phyloP scores from a whole-genome alignment of 1,140 invertebrate species.

The Epicauta chinensis region DNA sequence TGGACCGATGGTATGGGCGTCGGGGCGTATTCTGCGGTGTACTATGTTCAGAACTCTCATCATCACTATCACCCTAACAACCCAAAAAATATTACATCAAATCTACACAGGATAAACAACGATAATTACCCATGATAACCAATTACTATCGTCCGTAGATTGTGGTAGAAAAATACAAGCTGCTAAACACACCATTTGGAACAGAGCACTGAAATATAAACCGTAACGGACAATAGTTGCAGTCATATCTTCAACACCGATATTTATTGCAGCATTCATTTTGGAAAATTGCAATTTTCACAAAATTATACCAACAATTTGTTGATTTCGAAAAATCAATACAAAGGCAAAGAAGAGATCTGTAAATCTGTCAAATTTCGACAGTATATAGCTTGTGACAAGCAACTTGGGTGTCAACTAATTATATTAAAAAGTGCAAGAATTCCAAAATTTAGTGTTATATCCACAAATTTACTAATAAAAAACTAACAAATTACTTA shows the following conservation, averaged over 20 bases:
- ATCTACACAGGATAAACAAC: conserved; percentile 7
- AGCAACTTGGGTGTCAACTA: too few species aligned
- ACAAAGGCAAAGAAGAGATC: neutral
- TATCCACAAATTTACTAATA: too few species aligned
- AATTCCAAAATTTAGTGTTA: too few species aligned
- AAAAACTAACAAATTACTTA: too few species aligned
- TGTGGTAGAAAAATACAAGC: conserved; percentile 58
- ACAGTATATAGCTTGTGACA: too few species aligned
- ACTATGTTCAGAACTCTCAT: conserved; percentile 52
- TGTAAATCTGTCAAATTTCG: too few species aligned
- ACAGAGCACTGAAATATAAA: conserved; percentile 61
- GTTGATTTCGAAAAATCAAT: neutral
- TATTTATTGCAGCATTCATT: conserved; percentile 39
- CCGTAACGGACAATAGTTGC: conserved; percentile 60
- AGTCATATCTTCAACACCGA: conserved; percentile 52
- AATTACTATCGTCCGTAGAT: conserved; percentile 31
- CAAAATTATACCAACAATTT: conserved; percentile 1
- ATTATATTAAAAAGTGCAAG: too few species aligned
- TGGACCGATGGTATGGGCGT: conserved; percentile 45
- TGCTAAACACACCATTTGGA: conserved; percentile 60
- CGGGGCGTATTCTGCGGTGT: conserved; percentile 52
- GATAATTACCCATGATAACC: conserved; percentile 35
- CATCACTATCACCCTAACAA: conserved; percentile 46
- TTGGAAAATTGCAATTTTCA: neutral
- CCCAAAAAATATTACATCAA: conserved; percentile 3